Base-by-base conservation (phyloP, 2,797 vertebrate genomes). In the Micrastur ruficollis region DNA sequence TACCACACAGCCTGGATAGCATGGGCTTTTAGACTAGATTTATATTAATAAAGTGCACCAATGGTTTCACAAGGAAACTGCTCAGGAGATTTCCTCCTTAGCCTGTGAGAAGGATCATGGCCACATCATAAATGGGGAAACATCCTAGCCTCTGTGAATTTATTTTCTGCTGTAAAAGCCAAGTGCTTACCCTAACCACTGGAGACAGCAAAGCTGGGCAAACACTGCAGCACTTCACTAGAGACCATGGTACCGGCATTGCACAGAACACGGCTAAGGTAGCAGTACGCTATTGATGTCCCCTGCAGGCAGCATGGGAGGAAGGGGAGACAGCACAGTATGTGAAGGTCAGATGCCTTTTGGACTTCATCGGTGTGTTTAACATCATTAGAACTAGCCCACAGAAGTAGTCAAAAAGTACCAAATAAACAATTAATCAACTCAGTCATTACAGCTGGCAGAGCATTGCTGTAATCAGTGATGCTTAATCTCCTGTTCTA, bases 341-440 rank as follows among this genome's bases (percentile, higher is more conserved):
- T 0, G 1, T 29, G 70, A 67, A 68, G 29, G 20, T 67, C 26
- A 58, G 32, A 26, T 49, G 50, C 27, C 40, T 67, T 36, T 34
- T 63, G 61, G 29, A 47, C 14, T 63, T 72, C 21, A 11, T 20
- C 0, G 0, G 27, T 1, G 1, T 32, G 44, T 80, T 67, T 71
- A 38, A 27, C 20, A 50, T 49, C 14, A 44, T 19, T 49, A 80
- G 56, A 27, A 74, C 59, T 36, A 74, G 19, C 22, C 26, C 29
- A 40, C 0, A 67, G 65, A 66, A 61, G 26, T 6, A 40, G 34
- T 47, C n/a, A 55, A 67, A 80, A 84, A 80, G 29, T 46, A 56
- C 14, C 23, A 63, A 59, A 17, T n/a, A 46, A 86, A 11, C 36
- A 46, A 12, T 26, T 40, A 49, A 17, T 47, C 26, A 25, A 58